Percentiles rank a stretch among this genome's conserved stretches.
Evolutionary conservation across 2,113 vertebrate genomes (phyloP).

Genomic region (Origma solitaria): DNA sequence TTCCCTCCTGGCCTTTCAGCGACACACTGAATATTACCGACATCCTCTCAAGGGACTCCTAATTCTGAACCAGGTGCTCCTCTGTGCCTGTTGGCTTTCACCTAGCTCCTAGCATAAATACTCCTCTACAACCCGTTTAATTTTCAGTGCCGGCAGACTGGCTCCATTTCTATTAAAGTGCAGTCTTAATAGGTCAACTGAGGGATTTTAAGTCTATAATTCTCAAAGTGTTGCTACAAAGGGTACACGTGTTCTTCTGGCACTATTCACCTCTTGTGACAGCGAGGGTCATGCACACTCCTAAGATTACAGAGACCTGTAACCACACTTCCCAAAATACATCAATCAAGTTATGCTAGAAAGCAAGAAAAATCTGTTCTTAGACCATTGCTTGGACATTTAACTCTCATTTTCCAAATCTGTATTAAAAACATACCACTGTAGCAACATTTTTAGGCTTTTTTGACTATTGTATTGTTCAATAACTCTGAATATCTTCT

Average conservation of each 20-base stretch:
- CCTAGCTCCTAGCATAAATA: not conserved
- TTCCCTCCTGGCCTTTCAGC: not conserved
- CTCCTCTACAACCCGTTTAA: not conserved
- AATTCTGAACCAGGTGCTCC: not conserved
- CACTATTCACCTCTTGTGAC: not conserved
- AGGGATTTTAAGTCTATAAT: not conserved
- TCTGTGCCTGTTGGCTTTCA: not conserved
- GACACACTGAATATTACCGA: not conserved
- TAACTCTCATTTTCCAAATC: not conserved
- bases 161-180: not conserved
- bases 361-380: not conserved
- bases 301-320: not conserved
- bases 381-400: not conserved
- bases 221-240: not conserved
- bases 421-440: not conserved
- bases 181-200: not conserved
- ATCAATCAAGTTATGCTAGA: not conserved
- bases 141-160: not conserved
- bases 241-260: not conserved
- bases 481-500: not conserved
- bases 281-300: not conserved
- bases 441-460: not conserved
- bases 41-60: not conserved
- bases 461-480: not conserved
- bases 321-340: not conserved